A percentile compares a stretch with the other conserved stretches of the same genome.
Evolutionary conservation across 1,140 invertebrate species (phyloP).

Genomic region (Orius insidiosus): DNA sequence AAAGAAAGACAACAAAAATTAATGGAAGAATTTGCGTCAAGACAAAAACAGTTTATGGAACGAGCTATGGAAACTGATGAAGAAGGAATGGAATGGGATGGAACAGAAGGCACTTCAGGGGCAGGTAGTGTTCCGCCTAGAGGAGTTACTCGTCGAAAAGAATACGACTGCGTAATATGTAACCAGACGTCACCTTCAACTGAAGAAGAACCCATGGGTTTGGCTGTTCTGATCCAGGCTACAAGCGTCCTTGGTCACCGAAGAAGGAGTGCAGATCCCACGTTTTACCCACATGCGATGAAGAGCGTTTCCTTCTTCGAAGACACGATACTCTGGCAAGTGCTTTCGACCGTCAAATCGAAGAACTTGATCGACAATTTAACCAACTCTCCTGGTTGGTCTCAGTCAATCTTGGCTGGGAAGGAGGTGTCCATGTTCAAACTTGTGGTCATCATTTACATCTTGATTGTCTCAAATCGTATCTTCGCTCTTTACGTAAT

Average conservation of each 20-base stretch:
- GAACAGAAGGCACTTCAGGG: constrained; percentile 31
- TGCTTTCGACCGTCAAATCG: constrained; percentile 47
- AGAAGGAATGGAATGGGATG: constrained; percentile 48
- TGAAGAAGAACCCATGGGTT: constrained; percentile 70
- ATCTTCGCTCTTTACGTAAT: constrained; percentile 60
- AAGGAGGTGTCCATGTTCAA: constrained; percentile 85
- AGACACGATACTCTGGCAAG: constrained; percentile 39
- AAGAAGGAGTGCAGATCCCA: constrained; percentile 36
- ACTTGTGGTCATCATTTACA: constrained; percentile 93
- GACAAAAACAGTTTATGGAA: constrained; percentile 83
- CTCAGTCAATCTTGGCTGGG: constrained; percentile 76
- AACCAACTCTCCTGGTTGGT: constrained; percentile 66
- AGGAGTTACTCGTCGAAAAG: constrained; percentile 33
- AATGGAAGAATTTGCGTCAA: constrained; percentile 81
- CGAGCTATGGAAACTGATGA: constrained; percentile 51
- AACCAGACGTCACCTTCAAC: constrained; percentile 73
- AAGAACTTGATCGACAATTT: constrained; percentile 53
- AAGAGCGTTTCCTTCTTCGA: constrained; percentile 33
- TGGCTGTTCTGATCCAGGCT: constrained; percentile 66
- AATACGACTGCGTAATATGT: constrained; percentile 93
- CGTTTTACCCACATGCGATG: constrained; percentile 45
- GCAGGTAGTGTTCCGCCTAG: constrained; percentile 17
- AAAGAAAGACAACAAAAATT: constrained; percentile 78
- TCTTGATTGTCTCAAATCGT: constrained; percentile 78
- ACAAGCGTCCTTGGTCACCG: constrained; percentile 61